Base-by-base conservation (phyloP, 53 echinoderm and acorn worm species). In the Apostichopus leukothele region DNA sequence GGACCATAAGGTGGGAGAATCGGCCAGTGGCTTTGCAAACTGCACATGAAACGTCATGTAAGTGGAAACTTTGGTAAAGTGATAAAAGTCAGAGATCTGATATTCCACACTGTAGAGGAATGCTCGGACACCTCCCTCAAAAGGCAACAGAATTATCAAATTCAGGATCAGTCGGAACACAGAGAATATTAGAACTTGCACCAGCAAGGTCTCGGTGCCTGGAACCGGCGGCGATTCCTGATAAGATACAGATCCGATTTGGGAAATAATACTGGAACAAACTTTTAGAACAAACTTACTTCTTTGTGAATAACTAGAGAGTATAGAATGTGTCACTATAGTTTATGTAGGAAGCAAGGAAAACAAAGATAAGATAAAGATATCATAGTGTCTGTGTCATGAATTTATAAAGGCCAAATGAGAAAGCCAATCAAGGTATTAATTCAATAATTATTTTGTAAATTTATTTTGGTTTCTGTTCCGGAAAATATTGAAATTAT, bases 21-120 rank as follows among this genome's bases (percentile, higher is more conserved):
- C 83, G 11, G 16, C 83, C 83, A 54, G 83, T 83, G 23, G 83
- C 83, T 26, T 60, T 53, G 63, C 83, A 83, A 11, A 83, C 83
- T n/a, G 83, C 83, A 60, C 83, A 83, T 26, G 63, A 20, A 23
- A 83, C 83, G 25, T 83, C 83, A 7, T 4, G 25, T 7, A 18
- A 2, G 61, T 83, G 0, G 54, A 20, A 6, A 22, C 5, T 2
- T 25, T n/a, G n/a, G 8, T 7, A 27, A 5, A 54, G 55, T 21
- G 83, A 23, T n/a, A n/a, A 1, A 83, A 83, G 20, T 81, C n/a
- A 6, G 14, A 7, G 50, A 81, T 7, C 21, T 81, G 60, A 55
- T 81, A 81, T 11, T 81, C 83, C 10, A 25, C 25, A 25, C 25
- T 25, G 25, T 1, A 25, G 25, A 25, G 25, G 25, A 25, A 25